Conservation (phyloP, 2,888 invertebrate species). For the Drosophila demipolita region DNA sequence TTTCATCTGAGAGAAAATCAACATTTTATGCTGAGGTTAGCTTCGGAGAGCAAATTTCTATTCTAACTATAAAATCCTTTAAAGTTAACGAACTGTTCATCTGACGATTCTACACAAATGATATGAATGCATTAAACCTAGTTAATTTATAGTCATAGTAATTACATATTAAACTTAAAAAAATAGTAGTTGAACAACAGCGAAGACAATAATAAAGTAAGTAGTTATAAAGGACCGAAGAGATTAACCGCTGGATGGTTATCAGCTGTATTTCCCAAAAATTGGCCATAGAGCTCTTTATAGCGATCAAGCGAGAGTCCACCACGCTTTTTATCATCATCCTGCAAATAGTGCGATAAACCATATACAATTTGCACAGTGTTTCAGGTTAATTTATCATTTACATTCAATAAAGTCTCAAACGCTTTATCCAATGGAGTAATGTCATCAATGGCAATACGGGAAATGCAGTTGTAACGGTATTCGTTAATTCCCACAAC, state of each 20-base stretch:
- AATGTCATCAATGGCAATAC: constrained; percentile 92
- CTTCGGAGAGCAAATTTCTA: constrained; percentile 73
- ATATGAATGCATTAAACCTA: constrained; percentile 73
- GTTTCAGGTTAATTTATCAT: not conserved
- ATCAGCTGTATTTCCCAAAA: constrained; percentile 91
- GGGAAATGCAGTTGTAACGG: constrained; percentile 92
- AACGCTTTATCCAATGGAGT: constrained; percentile 92
- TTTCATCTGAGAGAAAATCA: constrained; percentile 69
- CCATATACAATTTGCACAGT: not conserved
- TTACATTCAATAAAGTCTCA: constrained; percentile 90
- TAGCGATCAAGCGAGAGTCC: constrained; percentile 92
- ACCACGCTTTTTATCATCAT: constrained; percentile 92
- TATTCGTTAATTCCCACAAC: constrained; percentile 92
- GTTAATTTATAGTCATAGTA: constrained; percentile 76
- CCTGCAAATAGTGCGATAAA: constrained; percentile 85
- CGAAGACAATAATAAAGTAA: constrained; percentile 80
- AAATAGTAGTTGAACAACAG: constrained; percentile 83
- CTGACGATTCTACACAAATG: constrained; percentile 79
- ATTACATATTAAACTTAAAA: constrained; percentile 79
- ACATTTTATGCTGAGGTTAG: constrained; percentile 56
- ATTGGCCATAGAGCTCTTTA: constrained; percentile 93
- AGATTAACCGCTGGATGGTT: constrained; percentile 90
- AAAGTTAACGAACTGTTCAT: constrained; percentile 69
- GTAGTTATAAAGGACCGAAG: constrained; percentile 89
- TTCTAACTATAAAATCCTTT: constrained; percentile 64